Conservation (phyloP, 2,113 vertebrate genomes). For the Thinocorus orbignyianus region DNA sequence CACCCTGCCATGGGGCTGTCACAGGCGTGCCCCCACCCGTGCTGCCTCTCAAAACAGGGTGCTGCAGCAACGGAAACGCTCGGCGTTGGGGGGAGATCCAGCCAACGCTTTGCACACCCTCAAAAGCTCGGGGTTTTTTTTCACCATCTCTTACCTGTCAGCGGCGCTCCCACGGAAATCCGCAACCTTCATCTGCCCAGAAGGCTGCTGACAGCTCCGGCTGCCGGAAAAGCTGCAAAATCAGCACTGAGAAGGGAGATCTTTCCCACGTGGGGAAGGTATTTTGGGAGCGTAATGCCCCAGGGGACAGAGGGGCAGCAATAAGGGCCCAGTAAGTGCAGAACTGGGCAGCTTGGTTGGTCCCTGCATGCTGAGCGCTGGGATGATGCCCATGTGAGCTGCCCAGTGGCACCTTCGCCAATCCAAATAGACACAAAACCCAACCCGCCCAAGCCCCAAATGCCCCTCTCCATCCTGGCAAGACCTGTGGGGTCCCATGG, state of each 20-base stretch:
- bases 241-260: fast-evolving
- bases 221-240: background rate
- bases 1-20: fast-evolving
- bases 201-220: background rate
- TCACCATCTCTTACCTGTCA: background rate
- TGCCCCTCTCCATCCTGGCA: fast-evolving
- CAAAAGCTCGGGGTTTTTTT: fast-evolving
- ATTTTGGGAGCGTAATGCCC: background rate
- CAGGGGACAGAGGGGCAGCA: background rate
- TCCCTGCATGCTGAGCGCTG: background rate
- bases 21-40: background rate
- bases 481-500: background rate
- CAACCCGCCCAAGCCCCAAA: fast-evolving
- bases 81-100: fast-evolving
- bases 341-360: background rate
- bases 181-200: background rate
- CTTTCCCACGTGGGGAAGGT: background rate
- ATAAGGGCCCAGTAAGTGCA: fast-evolving
- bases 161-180: background rate
- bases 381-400: background rate
- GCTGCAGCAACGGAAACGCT: background rate
- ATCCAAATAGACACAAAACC: background rate
- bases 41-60: background rate
- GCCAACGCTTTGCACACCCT: background rate
- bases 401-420: background rate